These are phyloP conservation scores for Standfussiana lucernea DNA, from an alignment of 2,888 invertebrate species.

Conservation along the genomic window DNA sequence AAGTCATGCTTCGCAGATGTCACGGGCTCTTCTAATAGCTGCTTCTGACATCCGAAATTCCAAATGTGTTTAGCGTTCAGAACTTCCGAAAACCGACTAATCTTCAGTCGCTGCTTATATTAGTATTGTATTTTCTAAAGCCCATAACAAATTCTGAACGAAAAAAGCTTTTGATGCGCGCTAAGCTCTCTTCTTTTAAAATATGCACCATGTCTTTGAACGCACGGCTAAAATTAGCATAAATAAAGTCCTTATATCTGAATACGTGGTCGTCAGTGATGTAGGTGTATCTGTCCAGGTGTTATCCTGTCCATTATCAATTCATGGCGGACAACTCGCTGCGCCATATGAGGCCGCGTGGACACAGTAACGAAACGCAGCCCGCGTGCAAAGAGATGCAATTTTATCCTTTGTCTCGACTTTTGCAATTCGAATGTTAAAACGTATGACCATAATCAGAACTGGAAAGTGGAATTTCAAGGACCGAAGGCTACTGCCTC, in stretches of 20 bases:
- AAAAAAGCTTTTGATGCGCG: constrained; percentile 16
- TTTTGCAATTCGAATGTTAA: constrained; percentile 71
- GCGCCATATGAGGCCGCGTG: constrained; percentile 61
- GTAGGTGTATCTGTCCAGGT: constrained; percentile 80
- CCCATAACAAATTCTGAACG: constrained; percentile 9
- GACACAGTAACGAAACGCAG: constrained; percentile 57
- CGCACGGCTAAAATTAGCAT: constrained; percentile 42
- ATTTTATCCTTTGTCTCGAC: constrained; percentile 72
- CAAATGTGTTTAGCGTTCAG: not conserved
- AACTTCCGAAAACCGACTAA: not conserved
- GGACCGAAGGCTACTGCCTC: constrained; percentile 58
- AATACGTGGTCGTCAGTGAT: constrained; percentile 54
- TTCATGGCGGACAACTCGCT: constrained; percentile 73
- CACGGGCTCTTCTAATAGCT: not conserved
- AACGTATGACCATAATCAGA: constrained; percentile 73
- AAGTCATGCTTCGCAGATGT: not conserved
- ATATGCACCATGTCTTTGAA: constrained; percentile 40
- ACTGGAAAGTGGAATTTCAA: constrained; percentile 73
- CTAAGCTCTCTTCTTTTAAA: constrained; percentile 30
- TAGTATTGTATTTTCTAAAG: constrained; percentile 3
- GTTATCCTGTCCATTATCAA: constrained; percentile 85
- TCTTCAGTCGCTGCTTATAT: not conserved
- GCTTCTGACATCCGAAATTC: not conserved
- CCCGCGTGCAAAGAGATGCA: constrained; percentile 71
- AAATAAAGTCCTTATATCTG: constrained; percentile 58